phyloP scores from a whole-genome alignment of 2,113 vertebrate species.

The Cottus gobio region DNA sequence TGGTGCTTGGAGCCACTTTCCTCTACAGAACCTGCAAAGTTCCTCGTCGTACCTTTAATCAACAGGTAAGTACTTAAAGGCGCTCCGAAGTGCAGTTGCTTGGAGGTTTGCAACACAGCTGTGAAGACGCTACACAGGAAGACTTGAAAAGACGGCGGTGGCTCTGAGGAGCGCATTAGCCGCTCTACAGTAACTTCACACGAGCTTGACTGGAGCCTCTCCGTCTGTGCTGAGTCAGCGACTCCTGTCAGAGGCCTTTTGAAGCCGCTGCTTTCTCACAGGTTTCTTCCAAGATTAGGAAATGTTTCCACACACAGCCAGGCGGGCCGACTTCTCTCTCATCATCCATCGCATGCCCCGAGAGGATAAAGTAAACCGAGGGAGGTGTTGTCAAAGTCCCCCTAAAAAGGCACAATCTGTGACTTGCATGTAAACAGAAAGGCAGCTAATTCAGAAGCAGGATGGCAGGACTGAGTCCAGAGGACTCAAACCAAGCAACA shows the following conservation, averaged over 20 bases:
- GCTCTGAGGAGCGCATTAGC: background rate
- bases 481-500: background rate
- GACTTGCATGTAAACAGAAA: background rate
- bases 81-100: background rate
- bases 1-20: background rate
- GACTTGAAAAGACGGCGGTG: background rate
- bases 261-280: conserved; percentile 7
- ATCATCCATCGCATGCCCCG: conserved; percentile 1
- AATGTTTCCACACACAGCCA: background rate
- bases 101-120: background rate
- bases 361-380: background rate
- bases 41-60: background rate
- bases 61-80: background rate
- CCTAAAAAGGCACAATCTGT: background rate
- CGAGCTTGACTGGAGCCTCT: background rate
- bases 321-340: background rate
- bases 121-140: background rate
- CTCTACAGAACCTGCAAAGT: background rate
- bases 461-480: background rate
- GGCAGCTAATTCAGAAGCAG: background rate
- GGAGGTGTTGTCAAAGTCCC: background rate
- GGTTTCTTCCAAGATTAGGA: conserved; percentile 8
- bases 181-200: background rate
- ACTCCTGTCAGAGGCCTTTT: conserved; percentile 21
- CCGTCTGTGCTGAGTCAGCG: conserved; percentile 13